Percentiles rank a stretch among this genome's conserved stretches.
Evolutionary conservation across 2,888 invertebrate species (phyloP).

Genomic region (Noctua pronuba): DNA sequence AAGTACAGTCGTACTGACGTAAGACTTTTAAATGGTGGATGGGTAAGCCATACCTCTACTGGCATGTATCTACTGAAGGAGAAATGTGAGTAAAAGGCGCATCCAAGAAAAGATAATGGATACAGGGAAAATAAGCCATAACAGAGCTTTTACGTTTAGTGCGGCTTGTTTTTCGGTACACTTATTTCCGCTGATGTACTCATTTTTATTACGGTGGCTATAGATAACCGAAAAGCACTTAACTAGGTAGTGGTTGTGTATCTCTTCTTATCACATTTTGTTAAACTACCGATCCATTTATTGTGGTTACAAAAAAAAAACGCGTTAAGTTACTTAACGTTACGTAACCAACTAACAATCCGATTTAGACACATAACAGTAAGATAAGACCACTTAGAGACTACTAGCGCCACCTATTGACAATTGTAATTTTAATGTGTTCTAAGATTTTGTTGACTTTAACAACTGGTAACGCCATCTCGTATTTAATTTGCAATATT

Average conservation of each 20-base stretch:
- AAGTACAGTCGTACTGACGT: constrained; percentile 17
- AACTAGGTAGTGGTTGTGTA: background rate
- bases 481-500: background rate
- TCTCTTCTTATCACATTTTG: background rate
- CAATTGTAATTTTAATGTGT: background rate
- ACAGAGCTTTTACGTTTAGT: background rate
- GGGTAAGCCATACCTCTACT: background rate
- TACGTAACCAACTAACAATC: background rate
- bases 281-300: background rate
- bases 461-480: constrained; percentile 70
- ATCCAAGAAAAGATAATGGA: background rate
- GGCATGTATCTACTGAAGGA: background rate
- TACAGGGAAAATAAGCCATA: background rate
- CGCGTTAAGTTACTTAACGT: background rate
- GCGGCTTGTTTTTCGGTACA: background rate
- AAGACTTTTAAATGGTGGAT: no score
- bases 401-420: constrained; percentile 42
- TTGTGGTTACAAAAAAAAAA: background rate
- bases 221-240: background rate
- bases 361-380: background rate
- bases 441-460: background rate
- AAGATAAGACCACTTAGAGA: background rate
- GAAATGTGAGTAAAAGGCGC: background rate
- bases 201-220: constrained; percentile 1
- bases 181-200: accelerated